A percentile compares a stretch with the other conserved stretches of the same genome.
phyloP scores from a whole-genome alignment of 2,113 vertebrate genomes.

The Onychostoma macrolepis region DNA sequence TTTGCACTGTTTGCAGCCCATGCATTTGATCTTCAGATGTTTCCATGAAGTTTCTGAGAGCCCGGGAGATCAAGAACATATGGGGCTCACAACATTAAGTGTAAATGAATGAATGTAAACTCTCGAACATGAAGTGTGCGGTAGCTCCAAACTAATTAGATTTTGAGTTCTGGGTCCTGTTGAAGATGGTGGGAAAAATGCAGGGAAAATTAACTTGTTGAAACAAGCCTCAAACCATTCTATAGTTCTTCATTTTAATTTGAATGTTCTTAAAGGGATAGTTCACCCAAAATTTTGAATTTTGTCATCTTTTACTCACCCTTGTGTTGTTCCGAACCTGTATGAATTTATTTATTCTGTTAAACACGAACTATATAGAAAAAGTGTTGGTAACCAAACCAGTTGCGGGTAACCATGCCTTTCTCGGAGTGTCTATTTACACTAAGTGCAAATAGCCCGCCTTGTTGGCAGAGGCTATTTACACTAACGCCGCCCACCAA shows the following conservation, averaged over 20 bases:
- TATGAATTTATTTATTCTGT: neutral
- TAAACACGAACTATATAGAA: neutral
- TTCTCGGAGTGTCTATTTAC: no score
- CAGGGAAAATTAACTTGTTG: neutral
- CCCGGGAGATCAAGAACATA: slow-evolving; percentile 3
- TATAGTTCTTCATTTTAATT: neutral
- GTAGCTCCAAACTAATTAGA: slow-evolving; percentile 14
- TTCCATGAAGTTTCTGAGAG: neutral
- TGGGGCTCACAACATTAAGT: slow-evolving; percentile 24
- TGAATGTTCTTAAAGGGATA: neutral
- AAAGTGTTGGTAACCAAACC: neutral
- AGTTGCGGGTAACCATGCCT: neutral
- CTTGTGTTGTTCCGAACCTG: neutral
- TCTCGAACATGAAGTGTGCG: neutral
- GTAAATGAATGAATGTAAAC: slow-evolving; percentile 14
- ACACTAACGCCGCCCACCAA: no score
- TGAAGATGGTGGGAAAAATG: neutral
- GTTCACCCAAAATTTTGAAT: no score
- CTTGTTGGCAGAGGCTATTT: no score
- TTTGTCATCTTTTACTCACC: no score
- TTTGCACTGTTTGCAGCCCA: neutral
- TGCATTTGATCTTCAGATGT: slow-evolving; percentile 24
- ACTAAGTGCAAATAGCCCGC: no score
- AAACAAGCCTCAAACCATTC: neutral
- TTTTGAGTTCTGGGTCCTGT: neutral